Evolutionary conservation across 64 coral and sea anemone species (phyloP).

Genomic region (Porites lutea): DNA sequence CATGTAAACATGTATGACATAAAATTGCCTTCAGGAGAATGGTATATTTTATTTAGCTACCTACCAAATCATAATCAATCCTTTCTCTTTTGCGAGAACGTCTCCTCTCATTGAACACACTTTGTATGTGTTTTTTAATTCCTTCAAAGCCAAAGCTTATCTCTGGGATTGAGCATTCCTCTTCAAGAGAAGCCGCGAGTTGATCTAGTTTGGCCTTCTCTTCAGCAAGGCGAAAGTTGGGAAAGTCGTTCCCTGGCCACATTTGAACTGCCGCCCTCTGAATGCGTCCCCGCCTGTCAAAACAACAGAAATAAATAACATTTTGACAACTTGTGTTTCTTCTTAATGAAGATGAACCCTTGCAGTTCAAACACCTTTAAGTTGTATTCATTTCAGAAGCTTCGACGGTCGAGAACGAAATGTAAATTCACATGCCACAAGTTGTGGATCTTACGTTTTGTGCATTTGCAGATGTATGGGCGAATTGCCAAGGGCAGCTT

Average conservation of each 20-base stretch:
- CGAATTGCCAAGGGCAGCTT: too few species aligned
- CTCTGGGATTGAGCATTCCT: conserved; percentile 34
- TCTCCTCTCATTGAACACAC: not conserved
- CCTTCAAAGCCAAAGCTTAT: too few species aligned
- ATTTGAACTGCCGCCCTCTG: too few species aligned
- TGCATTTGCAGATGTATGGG: too few species aligned
- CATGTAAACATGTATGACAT: too few species aligned
- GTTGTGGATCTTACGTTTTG: not conserved
- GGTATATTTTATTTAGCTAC: not conserved
- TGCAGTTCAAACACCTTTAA: conserved; percentile 4
- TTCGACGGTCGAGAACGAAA: not conserved
- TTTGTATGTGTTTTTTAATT: conserved; percentile 9
- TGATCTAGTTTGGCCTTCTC: conserved; percentile 26
- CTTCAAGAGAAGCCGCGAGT: not conserved
- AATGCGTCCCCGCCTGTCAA: too few species aligned
- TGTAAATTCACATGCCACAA: not conserved
- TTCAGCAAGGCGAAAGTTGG: conserved; percentile 2
- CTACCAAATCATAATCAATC: conserved; percentile 42
- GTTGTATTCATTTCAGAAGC: too few species aligned
- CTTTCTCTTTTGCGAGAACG: conserved; percentile 35
- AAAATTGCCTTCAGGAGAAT: too few species aligned
- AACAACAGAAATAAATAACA: conserved; percentile 6
- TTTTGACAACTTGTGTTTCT: conserved; percentile 15
- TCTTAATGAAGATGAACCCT: not conserved
- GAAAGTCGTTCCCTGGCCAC: too few species aligned